phyloP scores from a whole-genome alignment of 2,113 vertebrate species.

The Cyprinodon tularosa region DNA sequence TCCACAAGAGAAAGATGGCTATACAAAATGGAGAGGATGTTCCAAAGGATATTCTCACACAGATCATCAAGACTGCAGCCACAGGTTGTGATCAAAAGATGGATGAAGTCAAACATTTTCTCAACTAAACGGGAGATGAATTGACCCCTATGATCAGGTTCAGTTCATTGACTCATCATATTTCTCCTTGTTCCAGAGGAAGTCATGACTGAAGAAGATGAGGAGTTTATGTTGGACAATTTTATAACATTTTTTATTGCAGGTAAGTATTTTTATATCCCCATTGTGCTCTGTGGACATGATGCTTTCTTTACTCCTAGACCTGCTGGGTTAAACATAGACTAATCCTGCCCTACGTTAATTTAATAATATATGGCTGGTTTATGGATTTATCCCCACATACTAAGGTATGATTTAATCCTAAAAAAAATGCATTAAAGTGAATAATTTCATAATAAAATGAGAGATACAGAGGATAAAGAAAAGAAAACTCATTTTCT shows the following conservation, averaged over 20 bases:
- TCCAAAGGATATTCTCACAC: slow-evolving; percentile 87
- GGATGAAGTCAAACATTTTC: not conserved
- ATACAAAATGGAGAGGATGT: slow-evolving; percentile 80
- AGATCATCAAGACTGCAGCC: slow-evolving; percentile 85
- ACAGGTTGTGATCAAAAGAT: slow-evolving; percentile 34
- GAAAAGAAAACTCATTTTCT: no score
- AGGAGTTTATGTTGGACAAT: slow-evolving; percentile 90
- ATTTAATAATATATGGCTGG: not conserved
- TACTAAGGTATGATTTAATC: not conserved
- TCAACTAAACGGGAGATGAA: no score
- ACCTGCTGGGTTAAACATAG: not conserved
- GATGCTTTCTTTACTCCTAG: not conserved
- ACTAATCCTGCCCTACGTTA: not conserved
- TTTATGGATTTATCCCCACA: not conserved
- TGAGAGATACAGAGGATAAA: not conserved
- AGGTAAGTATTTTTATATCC: slow-evolving; percentile 74
- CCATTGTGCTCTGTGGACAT: not conserved
- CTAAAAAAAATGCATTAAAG: not conserved
- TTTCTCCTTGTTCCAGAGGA: slow-evolving; percentile 73
- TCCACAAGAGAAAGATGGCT: slow-evolving; percentile 80
- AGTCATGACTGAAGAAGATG: slow-evolving; percentile 78
- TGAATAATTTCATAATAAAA: not conserved
- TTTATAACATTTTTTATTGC: slow-evolving; percentile 93
- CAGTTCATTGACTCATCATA: not conserved
- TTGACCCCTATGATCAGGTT: not conserved